phyloP scores from a whole-genome alignment of 2,113 vertebrate genomes.

The Ptilonorhynchus violaceus region DNA sequence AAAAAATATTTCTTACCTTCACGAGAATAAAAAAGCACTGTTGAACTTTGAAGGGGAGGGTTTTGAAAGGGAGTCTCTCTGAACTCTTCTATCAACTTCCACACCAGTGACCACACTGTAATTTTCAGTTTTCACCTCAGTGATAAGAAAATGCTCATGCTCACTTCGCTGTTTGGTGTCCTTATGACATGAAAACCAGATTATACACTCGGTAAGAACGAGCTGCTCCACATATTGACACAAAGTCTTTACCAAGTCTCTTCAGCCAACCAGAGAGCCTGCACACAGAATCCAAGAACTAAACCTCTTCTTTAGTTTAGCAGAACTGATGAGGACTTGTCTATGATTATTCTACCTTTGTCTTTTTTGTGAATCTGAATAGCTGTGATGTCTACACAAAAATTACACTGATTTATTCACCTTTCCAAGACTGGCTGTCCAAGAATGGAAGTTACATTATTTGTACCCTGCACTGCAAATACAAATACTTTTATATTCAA shows the following conservation, averaged over 20 bases:
- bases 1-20: background rate
- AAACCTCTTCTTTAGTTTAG: background rate
- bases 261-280: background rate
- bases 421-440: background rate
- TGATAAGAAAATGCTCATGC: accelerated
- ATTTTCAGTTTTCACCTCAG: background rate
- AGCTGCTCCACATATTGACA: background rate
- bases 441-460: accelerated
- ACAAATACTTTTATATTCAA: background rate
- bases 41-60: background rate
- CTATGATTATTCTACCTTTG: accelerated
- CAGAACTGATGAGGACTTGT: no score
- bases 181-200: accelerated
- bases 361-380: background rate
- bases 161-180: background rate
- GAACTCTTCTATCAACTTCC: background rate
- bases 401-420: accelerated
- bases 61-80: accelerated
- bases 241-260: accelerated
- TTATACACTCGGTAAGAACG: accelerated
- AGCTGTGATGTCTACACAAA: background rate
- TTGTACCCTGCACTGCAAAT: background rate
- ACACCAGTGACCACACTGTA: background rate
- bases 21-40: accelerated
- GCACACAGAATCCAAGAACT: accelerated